A percentile compares a stretch with the other conserved stretches of the same genome.
phyloP scores from a whole-genome alignment of 2,113 vertebrate species.

The Petaurus breviceps region DNA sequence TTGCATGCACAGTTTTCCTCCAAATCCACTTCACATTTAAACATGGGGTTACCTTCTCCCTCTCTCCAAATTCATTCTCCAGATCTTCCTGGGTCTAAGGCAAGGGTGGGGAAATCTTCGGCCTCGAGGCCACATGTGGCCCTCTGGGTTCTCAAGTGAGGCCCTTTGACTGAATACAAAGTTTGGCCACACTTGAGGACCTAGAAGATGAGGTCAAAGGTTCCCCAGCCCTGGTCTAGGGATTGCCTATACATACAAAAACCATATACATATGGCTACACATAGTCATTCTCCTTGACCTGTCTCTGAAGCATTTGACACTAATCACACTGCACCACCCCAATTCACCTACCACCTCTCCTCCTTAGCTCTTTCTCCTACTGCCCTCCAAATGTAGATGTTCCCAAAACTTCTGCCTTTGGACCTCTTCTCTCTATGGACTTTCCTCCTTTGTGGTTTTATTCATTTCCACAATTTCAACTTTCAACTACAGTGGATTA shows the following conservation, averaged over 20 bases:
- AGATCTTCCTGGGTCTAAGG: slow-evolving; percentile 13
- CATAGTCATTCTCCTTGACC: neutral
- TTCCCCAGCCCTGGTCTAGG: too few relatives aligned
- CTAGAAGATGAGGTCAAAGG: too few relatives aligned
- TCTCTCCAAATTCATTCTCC: slow-evolving; percentile 29
- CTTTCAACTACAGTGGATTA: neutral
- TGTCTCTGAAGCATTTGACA: neutral
- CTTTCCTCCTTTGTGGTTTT: neutral
- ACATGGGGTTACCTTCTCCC: slow-evolving; percentile 27
- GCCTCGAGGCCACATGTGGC: too few relatives aligned
- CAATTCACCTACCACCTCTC: neutral
- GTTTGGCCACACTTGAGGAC: too few relatives aligned
- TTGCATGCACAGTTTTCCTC: slow-evolving; percentile 67
- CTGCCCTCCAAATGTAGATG: neutral
- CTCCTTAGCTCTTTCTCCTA: neutral
- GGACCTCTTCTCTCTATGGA: neutral
- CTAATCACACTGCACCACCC: neutral
- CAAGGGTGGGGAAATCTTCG: too few relatives aligned
- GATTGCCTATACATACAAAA: neutral
- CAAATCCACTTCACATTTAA: slow-evolving; percentile 27
- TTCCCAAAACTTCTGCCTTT: neutral
- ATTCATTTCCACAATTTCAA: neutral
- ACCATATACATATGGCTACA: neutral
- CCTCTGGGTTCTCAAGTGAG: too few relatives aligned
- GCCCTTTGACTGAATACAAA: too few relatives aligned